A percentile compares a stretch with the other conserved stretches of the same genome.
Conservation (phyloP, 2,888 invertebrate genomes). For the Caenorhabditis sp. region DNA sequence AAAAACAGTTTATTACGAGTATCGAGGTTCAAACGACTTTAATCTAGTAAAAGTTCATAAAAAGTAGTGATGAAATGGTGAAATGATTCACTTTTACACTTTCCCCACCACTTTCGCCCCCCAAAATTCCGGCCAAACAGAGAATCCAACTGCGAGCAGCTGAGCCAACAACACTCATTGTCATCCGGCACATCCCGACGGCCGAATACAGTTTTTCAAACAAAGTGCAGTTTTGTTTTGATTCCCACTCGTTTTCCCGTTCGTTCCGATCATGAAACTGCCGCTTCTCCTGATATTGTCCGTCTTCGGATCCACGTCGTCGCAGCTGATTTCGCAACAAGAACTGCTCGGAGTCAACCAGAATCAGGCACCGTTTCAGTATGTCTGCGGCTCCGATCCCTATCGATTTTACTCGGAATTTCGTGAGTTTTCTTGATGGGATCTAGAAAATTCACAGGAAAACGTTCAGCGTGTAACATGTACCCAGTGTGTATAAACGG, state of each 20-base stretch:
- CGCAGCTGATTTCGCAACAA: constrained; percentile 31
- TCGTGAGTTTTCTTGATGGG: constrained; percentile 45
- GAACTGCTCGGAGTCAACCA: constrained; percentile 11
- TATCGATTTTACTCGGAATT: constrained; percentile 59
- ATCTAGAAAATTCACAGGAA: background rate
- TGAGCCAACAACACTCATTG: constrained; percentile 33
- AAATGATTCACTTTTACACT: too few species aligned
- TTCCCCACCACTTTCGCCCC: too few species aligned
- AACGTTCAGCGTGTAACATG: constrained; percentile 60
- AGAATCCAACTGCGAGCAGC: too few species aligned
- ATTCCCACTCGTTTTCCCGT: background rate
- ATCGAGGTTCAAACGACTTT: too few species aligned
- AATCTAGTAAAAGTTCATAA: too few species aligned
- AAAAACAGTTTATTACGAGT: too few species aligned
- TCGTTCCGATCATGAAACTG: constrained; percentile 22
- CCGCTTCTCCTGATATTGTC: constrained; percentile 3
- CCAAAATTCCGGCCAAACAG: too few species aligned
- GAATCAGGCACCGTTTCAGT: constrained; percentile 13
- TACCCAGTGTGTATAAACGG: constrained; percentile 63
- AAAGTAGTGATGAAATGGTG: too few species aligned
- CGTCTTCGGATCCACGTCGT: background rate
- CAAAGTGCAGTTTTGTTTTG: constrained; percentile 9
- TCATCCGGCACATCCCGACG: constrained; percentile 9
- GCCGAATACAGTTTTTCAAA: constrained; percentile 7
- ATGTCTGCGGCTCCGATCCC: constrained; percentile 62